Percentiles rank a stretch among this genome's conserved stretches.
These are phyloP conservation scores for Coturnix japonica DNA, from an alignment of 2,113 vertebrate genomes.

Conservation along the genomic window DNA sequence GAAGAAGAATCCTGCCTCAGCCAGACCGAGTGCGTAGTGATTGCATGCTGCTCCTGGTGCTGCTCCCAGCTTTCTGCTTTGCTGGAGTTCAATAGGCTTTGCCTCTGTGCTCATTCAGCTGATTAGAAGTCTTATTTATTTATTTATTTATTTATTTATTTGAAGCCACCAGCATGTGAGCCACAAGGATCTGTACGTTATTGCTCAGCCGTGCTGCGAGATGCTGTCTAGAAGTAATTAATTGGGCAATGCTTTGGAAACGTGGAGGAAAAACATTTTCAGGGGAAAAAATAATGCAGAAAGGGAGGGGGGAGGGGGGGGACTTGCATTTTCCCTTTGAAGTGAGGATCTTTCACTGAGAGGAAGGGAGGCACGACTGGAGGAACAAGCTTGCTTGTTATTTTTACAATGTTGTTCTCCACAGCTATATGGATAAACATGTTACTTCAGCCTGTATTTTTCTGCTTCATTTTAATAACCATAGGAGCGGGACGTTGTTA, in stretches of 20 bases:
- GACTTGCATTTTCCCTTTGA: slow-evolving; percentile 43
- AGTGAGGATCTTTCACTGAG: slow-evolving; percentile 23
- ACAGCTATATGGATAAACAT: background rate
- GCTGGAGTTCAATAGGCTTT: slow-evolving; percentile 72
- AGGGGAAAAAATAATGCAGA: slow-evolving; percentile 62
- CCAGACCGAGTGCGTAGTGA: background rate
- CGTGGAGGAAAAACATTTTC: slow-evolving; percentile 64
- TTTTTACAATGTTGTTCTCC: slow-evolving; percentile 21
- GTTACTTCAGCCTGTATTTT: background rate
- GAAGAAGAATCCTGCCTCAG: slow-evolving; percentile 48
- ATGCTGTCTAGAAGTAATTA: slow-evolving; percentile 75
- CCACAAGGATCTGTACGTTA: slow-evolving; percentile 75
- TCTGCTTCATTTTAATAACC: background rate
- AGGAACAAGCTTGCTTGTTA: slow-evolving; percentile 14
- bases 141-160: slow-evolving; percentile 64
- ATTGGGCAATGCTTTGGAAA: slow-evolving; percentile 76
- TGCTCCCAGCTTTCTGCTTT: slow-evolving; percentile 31
- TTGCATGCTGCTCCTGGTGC: background rate
- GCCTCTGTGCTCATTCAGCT: slow-evolving; percentile 76
- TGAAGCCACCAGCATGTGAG: slow-evolving; percentile 76
- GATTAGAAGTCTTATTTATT: slow-evolving; percentile 75
- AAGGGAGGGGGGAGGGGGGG: background rate
- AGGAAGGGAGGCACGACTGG: slow-evolving; percentile 8
- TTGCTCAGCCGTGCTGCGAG: slow-evolving; percentile 76
- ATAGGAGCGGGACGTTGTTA: background rate